These are phyloP conservation scores for Uropetala carovei DNA, from an alignment of 2,888 invertebrate genomes.

Conservation along the genomic window DNA sequence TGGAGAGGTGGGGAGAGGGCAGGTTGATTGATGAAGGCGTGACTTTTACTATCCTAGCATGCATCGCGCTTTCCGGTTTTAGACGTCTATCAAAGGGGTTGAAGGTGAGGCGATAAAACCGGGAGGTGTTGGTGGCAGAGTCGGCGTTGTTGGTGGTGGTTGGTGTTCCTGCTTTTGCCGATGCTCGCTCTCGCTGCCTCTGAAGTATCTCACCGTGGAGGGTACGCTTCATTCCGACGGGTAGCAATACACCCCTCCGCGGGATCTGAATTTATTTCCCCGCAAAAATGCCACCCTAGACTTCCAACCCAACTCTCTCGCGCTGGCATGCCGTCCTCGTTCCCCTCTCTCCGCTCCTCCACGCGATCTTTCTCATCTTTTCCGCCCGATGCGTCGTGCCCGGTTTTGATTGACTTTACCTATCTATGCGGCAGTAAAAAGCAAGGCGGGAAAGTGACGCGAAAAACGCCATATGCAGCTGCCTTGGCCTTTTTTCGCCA, in stretches of 20 bases:
- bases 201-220: constrained; percentile 34
- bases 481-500: neutral
- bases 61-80: constrained; percentile 60
- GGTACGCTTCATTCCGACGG: neutral
- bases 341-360: neutral
- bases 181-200: constrained; percentile 29
- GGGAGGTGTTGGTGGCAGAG: neutral
- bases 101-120: constrained; percentile 39
- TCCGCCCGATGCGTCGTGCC: neutral
- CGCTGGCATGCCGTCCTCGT: too few relatives aligned
- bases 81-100: constrained; percentile 57
- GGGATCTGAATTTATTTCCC: neutral
- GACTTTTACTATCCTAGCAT: constrained; percentile 55
- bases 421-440: neutral
- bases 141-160: constrained; percentile 30
- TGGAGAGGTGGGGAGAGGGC: neutral
- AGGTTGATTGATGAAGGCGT: neutral
- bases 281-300: constrained; percentile 6
- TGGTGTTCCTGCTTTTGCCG: neutral
- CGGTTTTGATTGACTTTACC: too few relatives aligned
- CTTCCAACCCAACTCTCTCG: too few relatives aligned
- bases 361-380: neutral
- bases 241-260: neutral
- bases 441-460: neutral
- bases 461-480: neutral